phyloP scores from a whole-genome alignment of 2,888 invertebrate species.

The Osmoderma eremita region DNA sequence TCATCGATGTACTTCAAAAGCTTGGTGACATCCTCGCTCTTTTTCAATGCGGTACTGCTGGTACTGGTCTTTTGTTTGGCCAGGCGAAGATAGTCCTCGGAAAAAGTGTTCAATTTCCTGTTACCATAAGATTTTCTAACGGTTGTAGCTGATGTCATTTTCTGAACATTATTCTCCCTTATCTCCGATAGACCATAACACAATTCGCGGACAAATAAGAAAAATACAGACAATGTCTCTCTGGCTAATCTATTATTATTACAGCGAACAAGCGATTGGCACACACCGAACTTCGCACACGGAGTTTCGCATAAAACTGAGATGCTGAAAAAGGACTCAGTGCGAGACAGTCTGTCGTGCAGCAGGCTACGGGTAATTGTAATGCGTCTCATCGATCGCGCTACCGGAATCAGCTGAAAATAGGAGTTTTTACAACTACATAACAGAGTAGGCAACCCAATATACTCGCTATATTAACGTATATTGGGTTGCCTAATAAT shows the following conservation, averaged over 20 bases:
- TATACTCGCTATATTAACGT: background rate
- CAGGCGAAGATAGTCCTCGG: constrained; percentile 61
- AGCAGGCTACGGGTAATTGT: constrained; percentile 26
- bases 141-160: constrained; percentile 61
- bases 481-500: constrained; percentile 1
- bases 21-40: constrained; percentile 74
- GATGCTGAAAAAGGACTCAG: constrained; percentile 18
- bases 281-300: constrained; percentile 28
- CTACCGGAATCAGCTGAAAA: constrained; percentile 28
- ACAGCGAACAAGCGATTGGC: constrained; percentile 2
- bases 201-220: constrained; percentile 18
- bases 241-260: background rate
- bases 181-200: constrained; percentile 30
- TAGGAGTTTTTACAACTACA: constrained; percentile 5
- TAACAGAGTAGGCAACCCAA: background rate
- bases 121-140: constrained; percentile 63
- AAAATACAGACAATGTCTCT: background rate
- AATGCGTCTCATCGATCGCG: constrained; percentile 27
- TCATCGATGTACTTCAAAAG: constrained; percentile 83
- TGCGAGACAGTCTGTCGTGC: constrained; percentile 14
- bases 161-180: constrained; percentile 50
- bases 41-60: constrained; percentile 60
- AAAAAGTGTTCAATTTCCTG: constrained; percentile 60
- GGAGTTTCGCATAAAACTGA: constrained; percentile 34
- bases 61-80: constrained; percentile 62